phyloP scores from a whole-genome alignment of 92 coral and sea anemone species.

The Diadumene lineata region DNA sequence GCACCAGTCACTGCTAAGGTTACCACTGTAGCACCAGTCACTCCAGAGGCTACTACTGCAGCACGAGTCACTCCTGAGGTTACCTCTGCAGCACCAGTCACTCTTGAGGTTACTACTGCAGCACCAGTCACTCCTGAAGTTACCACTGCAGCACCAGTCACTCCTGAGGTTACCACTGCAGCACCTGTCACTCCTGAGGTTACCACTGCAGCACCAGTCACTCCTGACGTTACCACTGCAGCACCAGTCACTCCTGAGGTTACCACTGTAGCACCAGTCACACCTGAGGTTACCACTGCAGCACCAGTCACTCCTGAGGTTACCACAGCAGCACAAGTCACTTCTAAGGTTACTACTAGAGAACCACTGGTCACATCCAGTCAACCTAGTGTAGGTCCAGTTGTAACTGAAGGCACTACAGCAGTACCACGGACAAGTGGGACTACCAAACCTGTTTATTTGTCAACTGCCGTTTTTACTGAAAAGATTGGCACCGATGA shows the following conservation, averaged over 20 bases:
- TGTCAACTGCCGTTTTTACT: too few species aligned
- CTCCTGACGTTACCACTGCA: background rate
- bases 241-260: background rate
- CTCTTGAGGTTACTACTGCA: background rate
- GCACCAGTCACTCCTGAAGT: background rate
- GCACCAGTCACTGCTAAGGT: background rate
- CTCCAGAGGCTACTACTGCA: background rate
- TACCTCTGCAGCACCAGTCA: background rate
- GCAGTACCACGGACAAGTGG: too few species aligned
- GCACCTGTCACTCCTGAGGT: background rate
- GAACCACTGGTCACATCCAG: too few species aligned
- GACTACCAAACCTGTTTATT: too few species aligned
- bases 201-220: constrained; percentile 10
- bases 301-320: background rate
- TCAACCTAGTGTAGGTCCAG: too few species aligned
- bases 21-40: background rate
- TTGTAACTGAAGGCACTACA: too few species aligned
- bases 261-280: background rate
- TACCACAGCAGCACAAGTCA: constrained; percentile 1
- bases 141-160: background rate
- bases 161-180: constrained; percentile 5
- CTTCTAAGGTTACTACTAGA: too few species aligned
- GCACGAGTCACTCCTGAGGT: background rate
- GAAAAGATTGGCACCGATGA: too few species aligned
- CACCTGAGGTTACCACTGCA: constrained; percentile 2